Evolutionary conservation across 2,797 vertebrate species (phyloP), one percentile per base, ranked within the genome.

Genomic region (Labeo calbasu): DNA sequence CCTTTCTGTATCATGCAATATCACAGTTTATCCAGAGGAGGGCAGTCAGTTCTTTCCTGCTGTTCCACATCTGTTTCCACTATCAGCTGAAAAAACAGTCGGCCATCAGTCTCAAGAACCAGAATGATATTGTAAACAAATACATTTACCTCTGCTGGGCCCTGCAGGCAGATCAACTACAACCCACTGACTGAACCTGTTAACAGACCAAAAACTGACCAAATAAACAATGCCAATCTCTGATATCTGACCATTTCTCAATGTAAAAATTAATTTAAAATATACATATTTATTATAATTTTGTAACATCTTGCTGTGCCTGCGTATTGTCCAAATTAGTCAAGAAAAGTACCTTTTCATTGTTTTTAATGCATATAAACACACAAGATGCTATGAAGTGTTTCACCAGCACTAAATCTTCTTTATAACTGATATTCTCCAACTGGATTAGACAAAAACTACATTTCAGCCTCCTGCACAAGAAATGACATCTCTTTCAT

Each of bases 1-100:
- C 9, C 3, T 21, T n/a, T 57, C 15, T 55, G 5, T 55, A n/a
- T 53, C n/a, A 17, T 66, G 81, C 32, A 73, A 25, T 79, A 36
- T n/a, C 69, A 73, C 2, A 6, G 14, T 75, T 61, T 46, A 9
- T 17, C 85, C 81, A 80, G 50, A 69, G 23, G 61, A 80, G 81
- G 81, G 81, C 85, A 61, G 51, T 79, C 55, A 8, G 40, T 71
- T 32, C 53, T 72, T 51, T 59, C 43, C 28, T 21, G 10, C 72
- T 71, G 75, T 40, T 48, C 5, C 21, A 36, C 55, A 71, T 69
- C 19, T 43, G 13, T 72, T 73, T 46, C 40, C 23, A 36, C 61
- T 46, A 14, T 71, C 65, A 78, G 46, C 79, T 53, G 59, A 63
- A 32, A 46, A 63, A 48, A 71, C 46, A 32, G 51, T 3, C 23